Evolutionary conservation across 2,797 vertebrate genomes (phyloP).

Genomic region (Moxostoma hubbsi): DNA sequence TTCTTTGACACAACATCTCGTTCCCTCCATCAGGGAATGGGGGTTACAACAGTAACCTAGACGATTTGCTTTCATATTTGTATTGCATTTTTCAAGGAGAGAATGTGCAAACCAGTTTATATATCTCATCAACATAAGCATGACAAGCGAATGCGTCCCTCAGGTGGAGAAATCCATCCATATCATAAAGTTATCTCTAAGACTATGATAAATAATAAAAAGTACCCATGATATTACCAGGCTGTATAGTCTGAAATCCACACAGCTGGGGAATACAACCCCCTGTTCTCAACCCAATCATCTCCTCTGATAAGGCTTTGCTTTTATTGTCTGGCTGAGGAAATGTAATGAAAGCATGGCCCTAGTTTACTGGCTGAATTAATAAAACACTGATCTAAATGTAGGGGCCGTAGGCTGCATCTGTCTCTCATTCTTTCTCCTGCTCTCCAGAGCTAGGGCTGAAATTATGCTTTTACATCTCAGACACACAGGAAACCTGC

Average conservation of each 20-base stretch:
- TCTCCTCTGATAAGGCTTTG: constrained; percentile 29
- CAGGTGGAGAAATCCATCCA: constrained; percentile 28
- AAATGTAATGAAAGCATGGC: constrained; percentile 50
- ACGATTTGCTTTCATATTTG: constrained; percentile 38
- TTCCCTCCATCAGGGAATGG: too few species aligned
- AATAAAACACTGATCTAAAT: constrained; percentile 55
- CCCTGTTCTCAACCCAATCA: constrained; percentile 20
- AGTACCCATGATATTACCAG: constrained; percentile 7
- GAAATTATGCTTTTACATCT: constrained; percentile 41
- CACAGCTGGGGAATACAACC: constrained; percentile 27
- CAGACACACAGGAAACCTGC: constrained; percentile 5
- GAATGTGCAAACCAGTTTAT: constrained; percentile 18
- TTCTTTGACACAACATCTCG: too few species aligned
- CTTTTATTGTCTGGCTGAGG: constrained; percentile 54
- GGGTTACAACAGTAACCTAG: too few species aligned
- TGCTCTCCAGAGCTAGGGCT: constrained; percentile 27
- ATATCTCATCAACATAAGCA: constrained; percentile 25
- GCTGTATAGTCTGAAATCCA: constrained; percentile 5
- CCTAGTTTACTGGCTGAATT: constrained; percentile 43
- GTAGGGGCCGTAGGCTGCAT: constrained; percentile 22
- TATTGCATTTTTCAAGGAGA: constrained; percentile 18
- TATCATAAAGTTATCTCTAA: constrained; percentile 46
- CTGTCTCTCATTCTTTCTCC: constrained; percentile 41
- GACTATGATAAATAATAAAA: constrained; percentile 51
- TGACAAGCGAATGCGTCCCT: constrained; percentile 17